Percentiles rank a stretch among this genome's conserved stretches.
Conservation (phyloP, 1,140 invertebrate genomes). For the Drosophila nebulosa region DNA sequence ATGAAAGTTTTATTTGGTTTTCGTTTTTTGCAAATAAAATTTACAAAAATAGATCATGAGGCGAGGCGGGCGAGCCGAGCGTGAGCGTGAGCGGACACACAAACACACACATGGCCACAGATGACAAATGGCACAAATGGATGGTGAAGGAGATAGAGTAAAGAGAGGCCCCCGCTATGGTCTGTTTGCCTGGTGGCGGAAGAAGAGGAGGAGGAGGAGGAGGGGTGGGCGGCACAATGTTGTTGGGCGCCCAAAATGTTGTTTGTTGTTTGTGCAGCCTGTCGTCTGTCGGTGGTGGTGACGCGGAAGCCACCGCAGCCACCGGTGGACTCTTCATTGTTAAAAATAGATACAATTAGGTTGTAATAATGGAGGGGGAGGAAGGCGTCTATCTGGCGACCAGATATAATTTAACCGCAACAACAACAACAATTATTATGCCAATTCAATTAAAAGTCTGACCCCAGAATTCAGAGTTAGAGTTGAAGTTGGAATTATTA, state of each 20-base stretch:
- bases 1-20: conserved; percentile 41
- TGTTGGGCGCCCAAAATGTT: conserved; percentile 44
- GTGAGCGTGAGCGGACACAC: background rate
- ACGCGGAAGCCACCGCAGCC: conserved; percentile 40
- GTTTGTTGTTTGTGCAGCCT: conserved; percentile 26
- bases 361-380: conserved; percentile 56
- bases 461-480: background rate
- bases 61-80: too few species aligned
- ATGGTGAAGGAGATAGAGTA: background rate
- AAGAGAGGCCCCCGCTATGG: conserved; percentile 18
- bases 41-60: conserved; percentile 73
- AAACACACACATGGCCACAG: conserved; percentile 36
- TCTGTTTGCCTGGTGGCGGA: background rate
- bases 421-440: conserved; percentile 32
- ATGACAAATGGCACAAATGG: conserved; percentile 35
- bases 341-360: conserved; percentile 77
- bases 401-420: conserved; percentile 26
- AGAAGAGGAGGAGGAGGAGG: too few species aligned
- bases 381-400: background rate
- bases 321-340: conserved; percentile 54
- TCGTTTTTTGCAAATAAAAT: conserved; percentile 65
- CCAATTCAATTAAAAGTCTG: conserved; percentile 62
- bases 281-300: conserved; percentile 7
- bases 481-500: conserved; percentile 19
- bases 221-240: conserved; percentile 15